Percentiles rank a stretch among this genome's conserved stretches.
phyloP scores from a whole-genome alignment of 2,888 invertebrate species.

The Melikaiella ostensackeni region DNA sequence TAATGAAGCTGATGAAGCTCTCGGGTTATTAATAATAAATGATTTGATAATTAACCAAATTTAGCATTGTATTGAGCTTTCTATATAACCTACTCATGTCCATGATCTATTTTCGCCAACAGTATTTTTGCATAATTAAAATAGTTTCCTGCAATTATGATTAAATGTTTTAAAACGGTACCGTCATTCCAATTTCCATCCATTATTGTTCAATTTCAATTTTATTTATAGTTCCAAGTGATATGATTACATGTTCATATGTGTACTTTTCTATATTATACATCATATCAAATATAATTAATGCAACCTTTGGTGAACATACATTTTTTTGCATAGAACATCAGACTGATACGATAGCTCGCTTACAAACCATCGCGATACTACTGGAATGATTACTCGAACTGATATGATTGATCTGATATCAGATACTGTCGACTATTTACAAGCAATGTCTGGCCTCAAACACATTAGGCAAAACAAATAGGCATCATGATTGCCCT shows the following conservation, averaged over 20 bases:
- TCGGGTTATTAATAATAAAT: too few relatives aligned
- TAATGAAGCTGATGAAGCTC: too few relatives aligned
- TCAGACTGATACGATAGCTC: neutral
- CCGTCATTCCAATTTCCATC: neutral
- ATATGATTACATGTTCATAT: neutral
- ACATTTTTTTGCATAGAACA: neutral
- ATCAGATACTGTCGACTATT: slow-evolving; percentile 21
- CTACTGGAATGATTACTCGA: slow-evolving; percentile 2
- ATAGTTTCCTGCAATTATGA: too few relatives aligned
- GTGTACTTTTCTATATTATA: too few relatives aligned
- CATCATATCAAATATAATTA: neutral
- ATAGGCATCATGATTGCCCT: slow-evolving; percentile 35
- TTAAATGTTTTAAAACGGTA: too few relatives aligned
- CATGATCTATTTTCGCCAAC: too few relatives aligned
- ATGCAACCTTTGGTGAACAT: neutral
- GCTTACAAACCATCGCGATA: neutral
- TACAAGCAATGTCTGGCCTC: slow-evolving; percentile 8
- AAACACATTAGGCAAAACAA: slow-evolving; percentile 28
- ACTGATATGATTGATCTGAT: slow-evolving; percentile 22
- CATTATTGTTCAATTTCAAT: neutral
- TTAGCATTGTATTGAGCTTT: too few relatives aligned
- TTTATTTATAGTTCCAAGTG: neutral
- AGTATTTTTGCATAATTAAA: too few relatives aligned
- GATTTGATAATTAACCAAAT: too few relatives aligned
- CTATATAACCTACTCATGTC: too few relatives aligned